Conservation (phyloP, 2,113 vertebrate genomes). For the Ictalurus punctatus region DNA sequence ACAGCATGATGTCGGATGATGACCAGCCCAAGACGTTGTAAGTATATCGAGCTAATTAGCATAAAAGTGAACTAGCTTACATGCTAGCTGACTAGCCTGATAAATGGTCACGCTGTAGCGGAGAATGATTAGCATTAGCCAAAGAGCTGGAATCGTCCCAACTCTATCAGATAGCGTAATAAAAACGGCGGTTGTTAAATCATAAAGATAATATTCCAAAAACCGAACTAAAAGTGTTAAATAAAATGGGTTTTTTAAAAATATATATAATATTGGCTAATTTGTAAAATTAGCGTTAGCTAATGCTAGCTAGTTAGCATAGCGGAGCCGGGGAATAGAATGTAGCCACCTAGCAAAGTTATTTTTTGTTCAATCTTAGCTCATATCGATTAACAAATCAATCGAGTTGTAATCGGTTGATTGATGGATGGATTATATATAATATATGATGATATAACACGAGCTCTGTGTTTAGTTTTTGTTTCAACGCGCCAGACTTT, state of each 20-base stretch:
- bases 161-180: not conserved
- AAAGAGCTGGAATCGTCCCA: not conserved
- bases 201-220: no score
- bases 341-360: not conserved
- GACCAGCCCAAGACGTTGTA: slow-evolving; percentile 57
- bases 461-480: not conserved
- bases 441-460: not conserved
- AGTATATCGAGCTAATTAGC: slow-evolving; percentile 33
- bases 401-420: no score
- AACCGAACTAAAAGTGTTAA: not conserved
- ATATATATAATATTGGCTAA: not conserved
- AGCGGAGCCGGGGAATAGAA: not conserved
- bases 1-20: slow-evolving; percentile 52
- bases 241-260: not conserved
- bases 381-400: no score
- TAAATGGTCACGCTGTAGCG: slow-evolving; percentile 16
- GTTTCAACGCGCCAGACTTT: not conserved
- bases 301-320: not conserved
- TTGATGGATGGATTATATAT: no score
- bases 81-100: slow-evolving; percentile 28
- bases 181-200: not conserved
- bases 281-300: no score
- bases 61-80: slow-evolving; percentile 29
- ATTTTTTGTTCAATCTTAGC: no score
- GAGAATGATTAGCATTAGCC: not conserved